Evolutionary conservation across 2,797 vertebrate genomes (phyloP).

Genomic region (Pseudopleuronectes americanus): DNA sequence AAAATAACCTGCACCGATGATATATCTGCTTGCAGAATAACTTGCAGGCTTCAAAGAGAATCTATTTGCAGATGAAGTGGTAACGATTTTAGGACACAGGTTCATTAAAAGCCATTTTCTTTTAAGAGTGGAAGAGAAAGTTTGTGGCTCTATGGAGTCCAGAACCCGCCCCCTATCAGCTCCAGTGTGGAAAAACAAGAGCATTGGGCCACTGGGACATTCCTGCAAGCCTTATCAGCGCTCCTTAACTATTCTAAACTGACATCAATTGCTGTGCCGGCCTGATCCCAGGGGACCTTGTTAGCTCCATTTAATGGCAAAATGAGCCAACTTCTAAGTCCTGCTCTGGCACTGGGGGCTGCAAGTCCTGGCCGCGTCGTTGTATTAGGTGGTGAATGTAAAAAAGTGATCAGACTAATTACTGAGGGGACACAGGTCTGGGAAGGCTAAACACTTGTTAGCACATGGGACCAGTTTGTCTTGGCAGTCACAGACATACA

Average conservation of each 20-base stretch:
- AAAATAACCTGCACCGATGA: slow-evolving; percentile 33
- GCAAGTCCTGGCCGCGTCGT: slow-evolving; percentile 40
- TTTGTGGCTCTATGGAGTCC: slow-evolving; percentile 56
- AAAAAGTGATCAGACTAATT: slow-evolving; percentile 67
- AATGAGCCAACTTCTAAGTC: slow-evolving; percentile 71
- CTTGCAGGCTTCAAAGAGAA: slow-evolving; percentile 63
- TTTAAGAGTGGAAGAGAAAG: slow-evolving; percentile 49
- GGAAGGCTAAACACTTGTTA: slow-evolving; percentile 59
- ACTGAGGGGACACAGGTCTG: slow-evolving; percentile 59
- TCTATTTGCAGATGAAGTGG: slow-evolving; percentile 64
- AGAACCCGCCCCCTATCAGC: slow-evolving; percentile 56
- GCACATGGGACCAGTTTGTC: slow-evolving; percentile 45
- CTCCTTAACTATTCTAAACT: slow-evolving; percentile 78
- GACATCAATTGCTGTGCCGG: slow-evolving; percentile 71
- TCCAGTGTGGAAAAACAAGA: slow-evolving; percentile 53
- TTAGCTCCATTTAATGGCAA: slow-evolving; percentile 77
- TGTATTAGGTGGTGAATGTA: slow-evolving; percentile 56
- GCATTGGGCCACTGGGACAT: slow-evolving; percentile 60
- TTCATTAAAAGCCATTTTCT: slow-evolving; percentile 71
- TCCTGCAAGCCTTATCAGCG: slow-evolving; percentile 69
- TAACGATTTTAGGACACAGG: slow-evolving; percentile 65
- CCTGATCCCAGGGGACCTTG: slow-evolving; percentile 76
- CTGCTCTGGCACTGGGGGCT: slow-evolving; percentile 55
- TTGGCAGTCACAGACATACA: slow-evolving; percentile 33
- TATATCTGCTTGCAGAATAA: slow-evolving; percentile 38